Base-by-base conservation (phyloP, 1,140 invertebrate species). In the Oscheius sp. region DNA sequence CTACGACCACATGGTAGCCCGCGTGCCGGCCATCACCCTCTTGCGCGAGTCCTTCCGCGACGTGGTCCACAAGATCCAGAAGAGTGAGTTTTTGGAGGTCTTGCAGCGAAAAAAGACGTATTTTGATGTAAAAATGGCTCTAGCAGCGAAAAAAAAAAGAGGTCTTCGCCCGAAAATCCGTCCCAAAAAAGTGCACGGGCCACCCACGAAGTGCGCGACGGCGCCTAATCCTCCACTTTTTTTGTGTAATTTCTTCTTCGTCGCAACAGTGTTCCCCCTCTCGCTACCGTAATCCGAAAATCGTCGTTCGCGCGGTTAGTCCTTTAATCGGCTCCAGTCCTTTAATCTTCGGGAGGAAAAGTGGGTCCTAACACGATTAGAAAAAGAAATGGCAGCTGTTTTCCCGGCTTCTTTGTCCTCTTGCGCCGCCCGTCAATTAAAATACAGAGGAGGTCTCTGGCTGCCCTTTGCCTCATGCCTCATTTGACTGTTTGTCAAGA, bases 21-120 rank as follows among this genome's bases (percentile, higher is more conserved):
- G 67, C 15, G 29, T 59, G 20, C 49, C 67, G 28, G 20, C 58
- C 26, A 38, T 68, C 18, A 35, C 32, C 20, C 2, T 2, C 15
- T 23, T 68, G 13, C 32, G 52, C 29, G 23, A 20, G 1, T 28
- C 29, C 4, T 68, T 68, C 35, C 32, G 32, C 10, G 13, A n/a
- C 10, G 45, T 68, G 18, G 67, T 68, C 26, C 52, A 68, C n/a
- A 49, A 49, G 45, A 58, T 49, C 36, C 67, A 59, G 45, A 68
- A 20, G 45, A 68, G 67, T 68, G 55, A 68, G 67, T 68, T n/a
- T 20, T 13, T 2, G 23, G 28, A 13, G 58, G n/a, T 32, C 36
- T 42, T 68, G 13, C n/a, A n/a, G n/a, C n/a, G n/a, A n/a, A n/a
- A n/a, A n/a, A n/a, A n/a, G n/a, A n/a, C n/a, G n/a, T n/a, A n/a